phyloP scores from a whole-genome alignment of 2,113 vertebrate genomes.

The Vimba vimba region DNA sequence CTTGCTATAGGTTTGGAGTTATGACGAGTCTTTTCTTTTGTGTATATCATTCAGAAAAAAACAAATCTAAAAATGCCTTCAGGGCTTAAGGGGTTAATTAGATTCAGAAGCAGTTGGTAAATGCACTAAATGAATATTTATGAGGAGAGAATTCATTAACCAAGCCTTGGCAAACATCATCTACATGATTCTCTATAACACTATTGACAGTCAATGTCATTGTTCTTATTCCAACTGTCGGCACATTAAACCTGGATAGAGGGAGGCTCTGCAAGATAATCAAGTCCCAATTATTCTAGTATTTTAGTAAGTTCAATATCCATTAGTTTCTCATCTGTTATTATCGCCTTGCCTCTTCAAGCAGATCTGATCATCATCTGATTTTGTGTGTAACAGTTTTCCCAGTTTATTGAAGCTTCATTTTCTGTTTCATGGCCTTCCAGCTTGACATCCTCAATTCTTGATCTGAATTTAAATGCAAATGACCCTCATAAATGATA shows the following conservation, averaged over 20 bases:
- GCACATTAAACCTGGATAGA: conserved; percentile 1
- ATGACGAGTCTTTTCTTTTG: no score
- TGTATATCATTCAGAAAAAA: no score
- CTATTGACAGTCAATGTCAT: background rate
- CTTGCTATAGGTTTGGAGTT: no score
- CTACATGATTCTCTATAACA: background rate
- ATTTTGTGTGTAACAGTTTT: background rate
- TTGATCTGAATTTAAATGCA: conserved; percentile 47
- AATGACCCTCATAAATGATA: conserved; percentile 35
- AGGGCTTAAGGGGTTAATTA: conserved; percentile 26
- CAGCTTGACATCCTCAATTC: conserved; percentile 8
- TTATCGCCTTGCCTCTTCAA: background rate
- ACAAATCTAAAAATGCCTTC: no score
- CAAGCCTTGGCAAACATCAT: conserved; percentile 16
- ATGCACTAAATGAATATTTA: conserved; percentile 28
- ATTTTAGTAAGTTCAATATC: conserved; percentile 17
- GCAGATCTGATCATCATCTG: conserved; percentile 12
- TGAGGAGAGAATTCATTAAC: conserved; percentile 41
- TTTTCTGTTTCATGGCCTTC: conserved; percentile 17
- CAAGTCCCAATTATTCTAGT: conserved; percentile 22
- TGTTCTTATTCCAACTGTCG: conserved; percentile 22
- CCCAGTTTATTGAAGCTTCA: conserved; percentile 8
- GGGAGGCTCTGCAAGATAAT: conserved; percentile 1
- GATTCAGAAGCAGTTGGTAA: conserved; percentile 41
- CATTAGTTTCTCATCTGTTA: background rate